phyloP scores from a whole-genome alignment of 2,113 vertebrate genomes.

The Setophaga coronata region DNA sequence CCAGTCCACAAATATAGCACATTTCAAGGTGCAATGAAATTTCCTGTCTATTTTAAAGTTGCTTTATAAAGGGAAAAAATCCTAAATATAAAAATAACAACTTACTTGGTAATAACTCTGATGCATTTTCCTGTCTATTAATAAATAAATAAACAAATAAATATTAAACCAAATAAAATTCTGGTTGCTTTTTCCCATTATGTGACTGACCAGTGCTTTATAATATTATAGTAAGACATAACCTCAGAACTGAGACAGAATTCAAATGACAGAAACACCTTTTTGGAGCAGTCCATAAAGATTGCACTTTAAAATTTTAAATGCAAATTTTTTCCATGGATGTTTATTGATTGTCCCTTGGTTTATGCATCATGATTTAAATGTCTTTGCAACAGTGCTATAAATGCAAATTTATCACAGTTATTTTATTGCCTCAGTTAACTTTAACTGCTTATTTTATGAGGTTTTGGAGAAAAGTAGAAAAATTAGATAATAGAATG shows the following conservation, averaged over 20 bases:
- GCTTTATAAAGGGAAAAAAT: neutral
- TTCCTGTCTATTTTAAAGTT: neutral
- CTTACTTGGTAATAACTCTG: neutral
- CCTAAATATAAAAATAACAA: neutral
- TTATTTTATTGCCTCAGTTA: constrained; percentile 23
- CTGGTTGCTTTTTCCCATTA: accelerated
- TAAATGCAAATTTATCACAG: constrained; percentile 36
- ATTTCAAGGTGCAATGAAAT: neutral
- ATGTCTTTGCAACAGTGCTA: neutral
- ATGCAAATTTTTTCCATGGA: neutral
- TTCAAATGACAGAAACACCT: neutral
- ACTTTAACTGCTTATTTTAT: constrained; percentile 39
- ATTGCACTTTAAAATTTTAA: neutral
- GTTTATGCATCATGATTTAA: constrained; percentile 33
- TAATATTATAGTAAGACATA: neutral
- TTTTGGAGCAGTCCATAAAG: neutral
- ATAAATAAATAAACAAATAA: neutral
- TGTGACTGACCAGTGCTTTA: neutral
- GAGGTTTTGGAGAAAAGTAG: neutral
- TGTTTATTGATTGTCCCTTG: constrained; percentile 5
- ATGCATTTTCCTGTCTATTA: neutral
- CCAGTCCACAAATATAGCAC: neutral
- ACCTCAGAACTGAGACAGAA: neutral
- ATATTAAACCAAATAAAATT: neutral
- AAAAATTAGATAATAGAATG: constrained; percentile 38